Evolutionary conservation across 2,888 invertebrate genomes (phyloP), one percentile per base, ranked within the genome.

Genomic region (Nomada fucata): DNA sequence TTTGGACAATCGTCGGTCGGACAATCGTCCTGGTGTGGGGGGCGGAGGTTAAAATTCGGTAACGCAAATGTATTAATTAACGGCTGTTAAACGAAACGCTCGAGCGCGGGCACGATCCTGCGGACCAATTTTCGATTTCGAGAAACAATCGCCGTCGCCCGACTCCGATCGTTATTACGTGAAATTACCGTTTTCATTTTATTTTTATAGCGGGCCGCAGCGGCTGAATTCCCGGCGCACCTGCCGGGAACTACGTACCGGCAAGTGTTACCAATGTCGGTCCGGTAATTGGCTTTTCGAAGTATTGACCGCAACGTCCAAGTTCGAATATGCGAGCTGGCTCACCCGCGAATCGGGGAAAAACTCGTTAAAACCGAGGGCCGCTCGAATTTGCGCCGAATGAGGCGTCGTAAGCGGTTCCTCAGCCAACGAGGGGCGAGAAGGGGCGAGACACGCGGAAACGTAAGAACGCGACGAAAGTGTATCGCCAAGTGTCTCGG

Each of bases 221-320:
- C 5, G 13, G 47, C 44, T 26, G 44, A 69, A 71, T 42, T 26
- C 53, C 36, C 50, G 18, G 47, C 36, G n/a, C 36, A 70, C 9
- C 42, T 59, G 55, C 36, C 53, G 64, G 52, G 64, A 79, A 79
- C 79, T 71, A 29, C 57, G 18, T 67, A 71, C 74, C 67, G 36
- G 63, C 70, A 60, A 80, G 61, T 67, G 65, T 65, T 65, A 59
- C 60, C 73, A 68, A 71, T 64, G 59, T 29, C 52, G 59, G 23
- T 7, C 3, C 59, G 64, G 59, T 83, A 83, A 83, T 83, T 78
- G 74, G 68, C 26, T 83, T 78, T 82, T 42, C 74, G 77, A 75
- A 72, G 71, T 75, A 83, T 78, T 72, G 83, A 77, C 78, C 83
- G 57, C 69, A 47, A 20, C 50, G 57, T 57, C 9, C 50, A 72